Base-by-base conservation (phyloP, 2,113 vertebrate genomes). In the Sorex fumeus region DNA sequence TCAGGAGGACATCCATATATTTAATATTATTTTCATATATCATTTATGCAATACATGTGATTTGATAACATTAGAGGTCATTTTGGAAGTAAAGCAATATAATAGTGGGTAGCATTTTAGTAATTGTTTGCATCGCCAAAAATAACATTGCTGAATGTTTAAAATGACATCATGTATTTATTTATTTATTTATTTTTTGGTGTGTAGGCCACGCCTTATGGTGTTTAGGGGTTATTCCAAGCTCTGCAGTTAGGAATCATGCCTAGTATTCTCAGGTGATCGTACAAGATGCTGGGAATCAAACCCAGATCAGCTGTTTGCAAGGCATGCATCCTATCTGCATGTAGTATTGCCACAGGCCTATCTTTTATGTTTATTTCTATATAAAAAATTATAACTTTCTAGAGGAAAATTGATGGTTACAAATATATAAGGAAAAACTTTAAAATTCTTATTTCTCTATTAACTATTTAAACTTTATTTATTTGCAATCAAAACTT, bases 41-140 rank as follows among this genome's bases (percentile, higher is more conserved):
- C 8, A 80, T 0, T 32, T 15, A 75, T 11, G 3, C 84, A 62
- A 75, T 40, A 43, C 36, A 15, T 89, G 93, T 90, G 78, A 91
- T 96, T 93, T 83, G 95, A 67, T 87, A 79, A 23, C 43, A 92
- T 69, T 21, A 10, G 8, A 69, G 21, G 2, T 45, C 2, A 19
- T 47, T 9, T n/a, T 60, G 13, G 15, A 92, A 87, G 43, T 10
- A 87, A 90, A 82, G 16, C 34, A 94, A 60, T 80, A 93, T 92
- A 95, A 94, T 80, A 79, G 66, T 64, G 34, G 76, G 92, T 71
- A 76, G 36, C 30, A 79, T 88, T 75, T 93, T 95, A 94, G 96
- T 94, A 96, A 92, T 91, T 91, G 13, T 84, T 95, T 92, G 2
- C 7, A 87, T 77, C 87, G 47, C 21, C 43, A 69, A 77, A 21